A percentile compares a stretch with the other conserved stretches of the same genome.
phyloP scores from a whole-genome alignment of 2,113 vertebrate genomes.

The Formicarius rufipectus region DNA sequence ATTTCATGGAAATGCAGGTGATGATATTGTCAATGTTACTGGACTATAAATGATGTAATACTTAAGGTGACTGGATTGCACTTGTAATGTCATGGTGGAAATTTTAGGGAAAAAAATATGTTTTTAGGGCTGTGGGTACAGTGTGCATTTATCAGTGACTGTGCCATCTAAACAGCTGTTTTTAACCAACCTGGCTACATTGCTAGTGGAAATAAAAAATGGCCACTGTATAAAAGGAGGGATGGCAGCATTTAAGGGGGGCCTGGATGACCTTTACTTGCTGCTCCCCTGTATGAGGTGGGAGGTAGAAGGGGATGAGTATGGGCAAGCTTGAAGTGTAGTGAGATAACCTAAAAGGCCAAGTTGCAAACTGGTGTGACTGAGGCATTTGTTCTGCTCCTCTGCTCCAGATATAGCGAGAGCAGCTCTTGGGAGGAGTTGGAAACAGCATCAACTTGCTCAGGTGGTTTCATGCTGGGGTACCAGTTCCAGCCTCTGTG shows the following conservation, averaged over 20 bases:
- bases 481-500: neutral
- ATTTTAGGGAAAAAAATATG: neutral
- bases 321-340: neutral
- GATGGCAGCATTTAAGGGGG: neutral
- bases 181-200: neutral
- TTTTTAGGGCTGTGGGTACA: neutral
- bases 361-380: too few relatives aligned
- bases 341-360: neutral
- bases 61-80: neutral
- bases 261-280: fast-evolving
- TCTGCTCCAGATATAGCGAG: neutral
- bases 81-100: neutral
- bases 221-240: neutral
- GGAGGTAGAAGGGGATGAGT: neutral
- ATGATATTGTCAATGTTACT: neutral
- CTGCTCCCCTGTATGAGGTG: neutral
- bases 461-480: fast-evolving
- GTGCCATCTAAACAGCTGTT: neutral
- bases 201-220: neutral
- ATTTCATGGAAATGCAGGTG: neutral
- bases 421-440: neutral
- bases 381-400: neutral
- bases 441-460: too few relatives aligned
- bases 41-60: neutral
- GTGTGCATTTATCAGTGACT: neutral